Evolutionary conservation across 2,888 invertebrate species (phyloP).

Genomic region (Synanthedon formicaeformis): DNA sequence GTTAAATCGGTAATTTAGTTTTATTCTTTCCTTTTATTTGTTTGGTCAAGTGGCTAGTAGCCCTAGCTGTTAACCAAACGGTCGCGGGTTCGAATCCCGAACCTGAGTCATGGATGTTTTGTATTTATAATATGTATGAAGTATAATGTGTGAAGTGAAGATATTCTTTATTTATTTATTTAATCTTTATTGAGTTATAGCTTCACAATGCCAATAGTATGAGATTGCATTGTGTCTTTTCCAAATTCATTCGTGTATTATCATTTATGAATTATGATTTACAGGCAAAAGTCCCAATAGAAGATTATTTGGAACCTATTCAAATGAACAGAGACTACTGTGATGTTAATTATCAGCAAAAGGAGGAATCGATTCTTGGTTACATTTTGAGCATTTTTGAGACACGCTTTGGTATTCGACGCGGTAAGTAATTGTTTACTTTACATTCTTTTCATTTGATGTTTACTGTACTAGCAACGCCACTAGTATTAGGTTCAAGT

Average conservation of each 20-base stretch:
- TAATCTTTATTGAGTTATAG: background rate
- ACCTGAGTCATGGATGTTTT: too few relatives aligned
- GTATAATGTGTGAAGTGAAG: too few relatives aligned
- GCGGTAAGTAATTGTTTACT: slow-evolving; percentile 26
- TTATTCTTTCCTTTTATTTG: too few relatives aligned
- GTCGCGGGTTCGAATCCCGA: too few relatives aligned
- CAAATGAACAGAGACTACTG: slow-evolving; percentile 48
- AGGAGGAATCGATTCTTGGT: slow-evolving; percentile 48
- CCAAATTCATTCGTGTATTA: background rate
- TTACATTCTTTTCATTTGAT: too few relatives aligned
- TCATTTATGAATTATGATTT: background rate
- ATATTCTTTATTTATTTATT: too few relatives aligned
- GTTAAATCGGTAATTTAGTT: too few relatives aligned
- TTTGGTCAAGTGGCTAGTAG: too few relatives aligned
- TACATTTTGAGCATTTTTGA: slow-evolving; percentile 57
- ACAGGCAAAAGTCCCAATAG: slow-evolving; percentile 28
- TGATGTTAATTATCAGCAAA: slow-evolving; percentile 37
- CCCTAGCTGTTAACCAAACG: too few relatives aligned
- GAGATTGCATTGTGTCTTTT: background rate
- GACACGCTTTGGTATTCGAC: slow-evolving; percentile 40
- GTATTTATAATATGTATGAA: too few relatives aligned
- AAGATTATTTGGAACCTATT: slow-evolving; percentile 60
- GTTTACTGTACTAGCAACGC: too few relatives aligned
- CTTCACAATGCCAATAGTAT: background rate
- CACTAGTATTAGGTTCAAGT: too few relatives aligned